Evolutionary conservation across 1,140 invertebrate genomes (phyloP), one percentile per base, ranked within the genome.

Genomic region (Ceratosolen solmsi): DNA sequence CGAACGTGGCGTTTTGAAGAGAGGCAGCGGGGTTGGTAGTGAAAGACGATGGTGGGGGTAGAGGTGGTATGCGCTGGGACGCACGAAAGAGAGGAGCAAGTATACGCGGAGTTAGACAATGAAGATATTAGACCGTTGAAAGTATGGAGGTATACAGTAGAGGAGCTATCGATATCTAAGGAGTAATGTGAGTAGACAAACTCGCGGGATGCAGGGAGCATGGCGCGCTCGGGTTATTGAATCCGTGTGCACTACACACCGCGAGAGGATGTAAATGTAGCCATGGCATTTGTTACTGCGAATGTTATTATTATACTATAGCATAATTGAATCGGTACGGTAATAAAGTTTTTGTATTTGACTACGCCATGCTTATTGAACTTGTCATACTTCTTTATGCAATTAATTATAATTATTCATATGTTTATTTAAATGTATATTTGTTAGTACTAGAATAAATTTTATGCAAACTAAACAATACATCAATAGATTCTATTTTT

Each of bases 91-190:
- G 46, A 41, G 51, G 76, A 72, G 82, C 83, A 82, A 76, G 25
- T 9, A 15, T 36, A 51, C 51, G 86, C 83, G 85, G 87, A 88
- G 87, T 84, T 85, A 88, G 87, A 89, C 88, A 89, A 90, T 88
- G 86, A 84, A 87, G 89, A 91, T 91, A 90, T 90, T 89, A 88
- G 87, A 87, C 85, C 85, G 60, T 20, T 33, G 60, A 30, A 38
- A 58, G 30, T 73, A 30, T 73, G 87, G 87, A 87, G 83, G 83
- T 87, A 85, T 86, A 84, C 89, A 87, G 87, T 86, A 86, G 86
- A 87, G 82, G 87, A 88, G 87, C 86, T 89, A 87, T 89, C 89
- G 88, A 91, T 91, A 88, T 83, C 83, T 79, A 86, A 83, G 84
- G 84, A 87, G 89, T 89, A 89, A 89, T 83, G 85, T 71, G 86